Evolutionary conservation across 2,888 invertebrate genomes (phyloP).

Genomic region (Nudaria mundana): DNA sequence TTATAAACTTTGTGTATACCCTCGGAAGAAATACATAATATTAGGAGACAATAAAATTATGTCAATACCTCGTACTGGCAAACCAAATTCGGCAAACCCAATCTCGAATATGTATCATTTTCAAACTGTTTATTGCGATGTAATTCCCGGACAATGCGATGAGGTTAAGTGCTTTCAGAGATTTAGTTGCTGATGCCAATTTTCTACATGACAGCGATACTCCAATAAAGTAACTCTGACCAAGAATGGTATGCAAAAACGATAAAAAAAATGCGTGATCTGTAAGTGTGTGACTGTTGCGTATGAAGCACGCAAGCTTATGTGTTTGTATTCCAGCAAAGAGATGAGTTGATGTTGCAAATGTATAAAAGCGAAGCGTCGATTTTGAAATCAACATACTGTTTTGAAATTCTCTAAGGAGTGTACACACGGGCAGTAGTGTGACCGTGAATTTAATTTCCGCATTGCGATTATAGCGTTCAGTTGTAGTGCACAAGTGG

Average conservation of each 20-base stretch:
- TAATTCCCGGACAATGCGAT: slow-evolving; percentile 35
- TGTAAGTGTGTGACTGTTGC: slow-evolving; percentile 39
- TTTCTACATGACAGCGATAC: slow-evolving; percentile 59
- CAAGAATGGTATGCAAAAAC: slow-evolving; percentile 61
- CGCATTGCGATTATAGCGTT: slow-evolving; percentile 59
- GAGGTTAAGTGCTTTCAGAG: slow-evolving; percentile 41
- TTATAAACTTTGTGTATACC: too few relatives aligned
- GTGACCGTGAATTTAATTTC: slow-evolving; percentile 64
- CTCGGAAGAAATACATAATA: too few relatives aligned
- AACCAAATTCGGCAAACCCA: slow-evolving; percentile 8
- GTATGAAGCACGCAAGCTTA: slow-evolving; percentile 44
- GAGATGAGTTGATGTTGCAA: slow-evolving; percentile 73
- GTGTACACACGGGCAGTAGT: slow-evolving; percentile 58
- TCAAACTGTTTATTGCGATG: slow-evolving; percentile 31
- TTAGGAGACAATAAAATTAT: too few relatives aligned
- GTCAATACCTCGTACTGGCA: too few relatives aligned
- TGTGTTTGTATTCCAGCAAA: slow-evolving; percentile 51
- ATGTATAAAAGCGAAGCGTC: slow-evolving; percentile 75
- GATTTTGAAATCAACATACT: slow-evolving; percentile 80
- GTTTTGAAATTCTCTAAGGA: slow-evolving; percentile 73
- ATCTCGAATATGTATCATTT: slow-evolving; percentile 24
- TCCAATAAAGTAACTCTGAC: slow-evolving; percentile 57
- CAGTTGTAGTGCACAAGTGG: slow-evolving; percentile 54
- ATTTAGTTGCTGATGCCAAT: slow-evolving; percentile 37
- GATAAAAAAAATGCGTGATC: slow-evolving; percentile 61